Base-by-base conservation (phyloP, 2,888 invertebrate species). In the Euzophera pinguis region DNA sequence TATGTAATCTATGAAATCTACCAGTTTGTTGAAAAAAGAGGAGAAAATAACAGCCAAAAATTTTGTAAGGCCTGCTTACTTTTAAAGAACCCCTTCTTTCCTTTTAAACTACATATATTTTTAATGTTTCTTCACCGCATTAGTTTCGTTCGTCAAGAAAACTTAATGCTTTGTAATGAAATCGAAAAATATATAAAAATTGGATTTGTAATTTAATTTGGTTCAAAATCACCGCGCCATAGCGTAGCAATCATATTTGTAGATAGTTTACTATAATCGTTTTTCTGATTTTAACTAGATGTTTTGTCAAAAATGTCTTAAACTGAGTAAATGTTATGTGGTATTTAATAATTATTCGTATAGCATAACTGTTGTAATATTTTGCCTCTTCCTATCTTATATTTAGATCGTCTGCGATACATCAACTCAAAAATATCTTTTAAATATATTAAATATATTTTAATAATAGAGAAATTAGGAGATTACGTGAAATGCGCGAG, bases 151-250 rank as follows among this genome's bases (percentile, higher is more conserved):
- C n/a, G 32, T 45, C 14, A 9, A 37, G 8, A 29, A 29, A 45
- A 14, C 10, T 10, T 10, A 45, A 22, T 10, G 16, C 27, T 14
- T 39, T 38, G 27, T 49, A 49, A 49, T 29, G 10, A 14, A 32
- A 16, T 48, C 12, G 17, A 22, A 9, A 17, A 32, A 14, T 14
- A 45, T n/a, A 37, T 35, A 32, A 7, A 32, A 32, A 7, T 10
- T 32, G 43, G 42, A 35, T 42, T 51, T 51, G 22, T 51, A 51
- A 51, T 50, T 42, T 42, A 35, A 50, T 51, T 51, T 51, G 43
- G 17, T 51, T 51, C 42, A 32, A 41, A 16, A 27, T 43, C 27
- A 51, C 35, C 34, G 27, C 22, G 43, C 27, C 43, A 43, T 37
- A 51, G 43, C 27, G 34, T 51, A 51, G 51, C 35, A 27, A 14